Evolutionary conservation across 2,113 vertebrate species (phyloP), one percentile per base, ranked within the genome.

Genomic region (Stictonetta naevosa): DNA sequence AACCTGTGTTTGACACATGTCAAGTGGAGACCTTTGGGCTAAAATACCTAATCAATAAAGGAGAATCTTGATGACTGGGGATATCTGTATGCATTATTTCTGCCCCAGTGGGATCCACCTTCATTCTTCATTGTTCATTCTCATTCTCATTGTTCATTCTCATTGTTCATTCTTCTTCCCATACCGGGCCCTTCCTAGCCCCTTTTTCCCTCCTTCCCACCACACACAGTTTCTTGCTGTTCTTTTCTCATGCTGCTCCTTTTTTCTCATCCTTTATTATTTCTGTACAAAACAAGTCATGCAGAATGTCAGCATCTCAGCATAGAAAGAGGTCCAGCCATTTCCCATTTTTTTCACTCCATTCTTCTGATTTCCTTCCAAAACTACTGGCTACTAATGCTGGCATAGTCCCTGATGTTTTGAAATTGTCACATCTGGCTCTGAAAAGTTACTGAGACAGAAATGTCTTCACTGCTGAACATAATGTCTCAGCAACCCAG

Each of bases 11-110:
- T 80, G 71, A 60, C 48, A 77, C 58, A 25, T 59, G 93, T 90
- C 89, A 48, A 33, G 31, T 31, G 34, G 94, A 94, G 93, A 88
- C 38, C 63, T 97, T 96, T 93, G 75, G 76, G 48, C 83, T 52
- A 21, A 60, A 95, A 33, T 44, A 50, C 48, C 83, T 77, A 46
- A 79, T 88, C 69, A 56, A 11, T 52, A 92, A 56, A 80, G 78
- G 95, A 50, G 72, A 44, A 71, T 64, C 50, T 40, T 79, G 69
- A 74, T 92, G 95, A 69, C 83, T 71, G 55, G 69, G 53, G 83
- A 34, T 31, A 2, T 94, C 53, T 68, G 8, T 42, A 36, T 38
- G 42, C 62, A 52, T 69, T 50, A 73, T 87, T 91, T 73, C 82
- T 8, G 1, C n/a, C 50, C 68, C 1, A 1, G 4, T 3, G 5